Percentiles rank a stretch among this genome's conserved stretches.
phyloP scores from a whole-genome alignment of 2,113 vertebrate species.

The Indri indri region DNA sequence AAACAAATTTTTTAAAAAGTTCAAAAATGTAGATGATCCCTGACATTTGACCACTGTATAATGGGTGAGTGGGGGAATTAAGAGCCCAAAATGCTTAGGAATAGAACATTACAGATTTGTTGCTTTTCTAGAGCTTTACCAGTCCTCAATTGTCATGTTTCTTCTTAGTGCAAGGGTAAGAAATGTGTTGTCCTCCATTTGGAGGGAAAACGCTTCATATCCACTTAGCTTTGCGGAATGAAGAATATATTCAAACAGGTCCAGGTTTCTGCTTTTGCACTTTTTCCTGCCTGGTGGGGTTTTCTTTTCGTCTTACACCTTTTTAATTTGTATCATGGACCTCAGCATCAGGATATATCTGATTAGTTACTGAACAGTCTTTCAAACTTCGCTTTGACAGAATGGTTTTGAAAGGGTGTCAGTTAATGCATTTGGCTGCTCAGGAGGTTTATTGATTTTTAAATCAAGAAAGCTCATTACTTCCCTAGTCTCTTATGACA shows the following conservation, averaged over 20 bases:
- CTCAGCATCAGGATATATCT: not conserved
- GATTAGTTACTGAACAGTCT: slow-evolving; percentile 21
- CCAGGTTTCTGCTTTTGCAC: not conserved
- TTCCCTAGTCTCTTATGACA: not conserved
- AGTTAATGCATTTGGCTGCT: slow-evolving; percentile 31
- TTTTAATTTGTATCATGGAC: not conserved
- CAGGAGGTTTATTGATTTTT: slow-evolving; percentile 52
- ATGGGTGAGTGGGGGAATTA: not conserved
- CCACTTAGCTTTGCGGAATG: not conserved
- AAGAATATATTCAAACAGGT: not conserved
- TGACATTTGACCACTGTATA: not conserved
- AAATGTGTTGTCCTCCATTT: not conserved
- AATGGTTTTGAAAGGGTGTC: slow-evolving; percentile 62
- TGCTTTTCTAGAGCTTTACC: not conserved
- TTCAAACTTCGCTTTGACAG: slow-evolving; percentile 54
- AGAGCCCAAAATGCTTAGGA: not conserved
- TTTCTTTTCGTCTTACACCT: not conserved
- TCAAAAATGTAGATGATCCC: not conserved
- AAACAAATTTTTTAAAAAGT: not conserved
- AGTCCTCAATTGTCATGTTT: not conserved
- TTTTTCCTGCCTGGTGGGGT: not conserved
- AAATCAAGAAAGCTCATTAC: slow-evolving; percentile 55
- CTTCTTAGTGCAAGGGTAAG: not conserved
- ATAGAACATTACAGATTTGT: not conserved
- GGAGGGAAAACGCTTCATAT: not conserved